Evolutionary conservation across 2,888 invertebrate species (phyloP), one percentile per base, ranked within the genome.

Genomic region (Tigriopus californicus): DNA sequence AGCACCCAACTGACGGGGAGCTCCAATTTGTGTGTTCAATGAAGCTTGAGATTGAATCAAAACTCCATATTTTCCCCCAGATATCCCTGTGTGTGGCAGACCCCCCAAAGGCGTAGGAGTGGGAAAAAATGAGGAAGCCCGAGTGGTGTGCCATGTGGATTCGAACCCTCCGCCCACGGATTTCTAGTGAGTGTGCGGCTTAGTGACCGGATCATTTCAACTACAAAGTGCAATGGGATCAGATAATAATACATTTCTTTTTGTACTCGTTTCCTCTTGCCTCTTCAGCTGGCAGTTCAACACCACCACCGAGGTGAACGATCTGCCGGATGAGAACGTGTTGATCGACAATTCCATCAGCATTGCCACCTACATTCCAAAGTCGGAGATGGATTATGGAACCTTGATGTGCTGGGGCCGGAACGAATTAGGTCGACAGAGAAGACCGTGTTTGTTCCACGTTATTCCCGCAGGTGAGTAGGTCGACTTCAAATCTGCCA

Each of bases 171-270:
- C 42, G 10, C 55, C 48, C 1, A 22, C 40, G 20, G 18, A 25
- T 42, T 48, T 47, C 48, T 20, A 56, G 49, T 60, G 42, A 56
- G 56, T 44, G n/a, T n/a, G n/a, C n/a, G n/a, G n/a, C n/a, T n/a
- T n/a, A n/a, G n/a, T n/a, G n/a, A n/a, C n/a, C n/a, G n/a, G n/a
- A n/a, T 24, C 13, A 53, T 51, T n/a, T 12, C 46, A 15, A 44
- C 44, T 15, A 44, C n/a, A 44, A 44, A 44, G n/a, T 44, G 10
- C 4, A 44, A 44, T 44, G 44, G 18, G n/a, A 13, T 41, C 13
- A 41, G 41, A 41, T 12, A 41, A 11, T 12, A 44, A 44, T 44
- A 10, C 18, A 44, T 15, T 44, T n/a, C 15, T 4, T 41, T 41
- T 41, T 41, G 41, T 48, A 15, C 48, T 48, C n/a, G 15, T 5